Evolutionary conservation across 2,113 vertebrate genomes (phyloP), one percentile per base, ranked within the genome.

Genomic region (Dasyornis broadbenti): DNA sequence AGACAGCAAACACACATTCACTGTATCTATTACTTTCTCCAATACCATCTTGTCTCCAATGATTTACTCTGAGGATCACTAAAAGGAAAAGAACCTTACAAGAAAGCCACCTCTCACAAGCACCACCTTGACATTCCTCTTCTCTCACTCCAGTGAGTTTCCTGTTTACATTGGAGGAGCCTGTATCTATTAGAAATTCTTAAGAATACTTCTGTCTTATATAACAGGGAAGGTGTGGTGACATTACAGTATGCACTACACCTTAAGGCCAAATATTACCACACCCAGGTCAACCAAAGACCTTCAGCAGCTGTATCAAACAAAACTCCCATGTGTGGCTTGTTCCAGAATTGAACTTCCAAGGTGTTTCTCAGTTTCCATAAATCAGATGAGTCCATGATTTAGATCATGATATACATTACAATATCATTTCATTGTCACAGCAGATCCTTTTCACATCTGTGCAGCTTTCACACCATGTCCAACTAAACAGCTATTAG

Each of bases 181-280:
- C 13, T 10, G 1, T 12, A 61, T 7, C 14, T 56, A 28, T 15
- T 6, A 60, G 15, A 82, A 80, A 90, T 31, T 39, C n/a, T 4
- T 31, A 27, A 59, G 16, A 80, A 39, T 31, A 31, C 16, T 85
- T 83, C 57, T 80, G 26, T 1, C 53, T 94, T 54, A 28, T 15
- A 5, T 68, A 96, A 86, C 50, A 80, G 45, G 39, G 20, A 31
- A 84, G 90, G 94, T 54, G 94, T 82, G 90, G 88, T 53, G 30
- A 16, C 37, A 40, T 10, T 17, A 19, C 27, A 72, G 31, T 13
- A 19, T 6, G 21, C 57, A 45, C 37, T 86, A 57, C 95, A 88
- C 85, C 87, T 92, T 57, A 52, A 85, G 42, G 60, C 31, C 59
- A 96, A 90, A 88, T 11, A 82, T 13, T 15, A 35, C 90, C 92